A percentile compares a stretch with the other conserved stretches of the same genome.
phyloP scores from a whole-genome alignment of 2,797 vertebrate species.

The Zalophus californianus region DNA sequence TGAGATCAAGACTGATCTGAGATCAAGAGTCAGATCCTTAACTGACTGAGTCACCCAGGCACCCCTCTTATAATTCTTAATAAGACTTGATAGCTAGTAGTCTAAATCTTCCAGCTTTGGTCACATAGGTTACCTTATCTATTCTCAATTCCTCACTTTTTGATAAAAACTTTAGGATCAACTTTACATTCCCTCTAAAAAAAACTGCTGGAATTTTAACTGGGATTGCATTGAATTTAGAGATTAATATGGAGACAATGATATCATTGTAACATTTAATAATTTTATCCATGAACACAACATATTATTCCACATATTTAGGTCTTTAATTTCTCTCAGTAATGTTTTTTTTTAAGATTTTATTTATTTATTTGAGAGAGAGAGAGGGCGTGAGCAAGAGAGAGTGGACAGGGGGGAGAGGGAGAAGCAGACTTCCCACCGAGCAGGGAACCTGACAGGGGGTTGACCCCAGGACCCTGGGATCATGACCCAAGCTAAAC shows the following conservation, averaged over 20 bases:
- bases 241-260: background rate
- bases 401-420: too few species aligned
- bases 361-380: too few species aligned
- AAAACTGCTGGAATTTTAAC: background rate
- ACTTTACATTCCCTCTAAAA: background rate
- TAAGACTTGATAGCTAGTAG: background rate
- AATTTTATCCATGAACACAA: background rate
- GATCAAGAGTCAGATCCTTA: too few species aligned
- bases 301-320: background rate
- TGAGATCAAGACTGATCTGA: too few species aligned
- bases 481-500: too few species aligned
- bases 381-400: too few species aligned
- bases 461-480: too few species aligned
- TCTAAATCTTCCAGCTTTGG: background rate
- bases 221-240: background rate
- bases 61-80: background rate
- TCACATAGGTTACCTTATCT: background rate
- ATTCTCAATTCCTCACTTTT: background rate
- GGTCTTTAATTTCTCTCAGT: background rate
- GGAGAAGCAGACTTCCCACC: too few species aligned
- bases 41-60: too few species aligned
- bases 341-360: too few species aligned
- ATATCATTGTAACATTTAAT: background rate
- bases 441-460: too few species aligned
- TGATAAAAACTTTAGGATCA: background rate